Percentiles rank a stretch among this genome's conserved stretches.
phyloP scores from a whole-genome alignment of 2,113 vertebrate genomes.

The Brachypteracias leptosomus region DNA sequence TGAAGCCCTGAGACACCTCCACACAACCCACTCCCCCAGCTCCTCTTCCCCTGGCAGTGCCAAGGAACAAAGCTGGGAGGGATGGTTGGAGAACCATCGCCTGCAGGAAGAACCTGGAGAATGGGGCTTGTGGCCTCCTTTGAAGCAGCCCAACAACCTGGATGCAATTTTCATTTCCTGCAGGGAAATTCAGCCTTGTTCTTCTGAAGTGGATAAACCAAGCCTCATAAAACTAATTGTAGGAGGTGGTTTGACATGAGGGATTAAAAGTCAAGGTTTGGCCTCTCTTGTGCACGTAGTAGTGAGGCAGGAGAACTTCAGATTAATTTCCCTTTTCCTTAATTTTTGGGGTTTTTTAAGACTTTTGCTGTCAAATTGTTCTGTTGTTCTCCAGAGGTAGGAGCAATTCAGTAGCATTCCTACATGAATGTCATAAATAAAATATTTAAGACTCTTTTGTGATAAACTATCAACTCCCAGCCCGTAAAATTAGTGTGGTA shows the following conservation, averaged over 20 bases:
- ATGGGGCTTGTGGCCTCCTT: neutral
- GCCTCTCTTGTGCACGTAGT: neutral
- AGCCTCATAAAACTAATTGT: neutral
- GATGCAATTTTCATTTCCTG: constrained; percentile 41
- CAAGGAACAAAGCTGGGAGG: neutral
- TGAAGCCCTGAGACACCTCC: neutral
- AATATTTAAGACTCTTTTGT: neutral
- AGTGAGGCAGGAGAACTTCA: neutral
- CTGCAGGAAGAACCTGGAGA: neutral
- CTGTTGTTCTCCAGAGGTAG: neutral
- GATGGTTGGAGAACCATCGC: neutral
- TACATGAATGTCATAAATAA: neutral
- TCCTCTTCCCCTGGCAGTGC: neutral
- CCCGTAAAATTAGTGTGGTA: neutral
- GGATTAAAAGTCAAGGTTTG: neutral
- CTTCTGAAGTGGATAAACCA: neutral
- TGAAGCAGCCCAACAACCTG: constrained; percentile 6
- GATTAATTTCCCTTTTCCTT: neutral
- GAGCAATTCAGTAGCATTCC: neutral
- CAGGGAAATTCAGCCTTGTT: neutral
- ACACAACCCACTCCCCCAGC: rapidly evolving
- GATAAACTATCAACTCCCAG: neutral
- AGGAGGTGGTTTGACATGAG: neutral
- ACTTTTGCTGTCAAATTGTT: neutral
- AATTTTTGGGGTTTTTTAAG: neutral